Evolutionary conservation across 2,797 vertebrate genomes (phyloP).

Genomic region (Mallotus villosus): DNA sequence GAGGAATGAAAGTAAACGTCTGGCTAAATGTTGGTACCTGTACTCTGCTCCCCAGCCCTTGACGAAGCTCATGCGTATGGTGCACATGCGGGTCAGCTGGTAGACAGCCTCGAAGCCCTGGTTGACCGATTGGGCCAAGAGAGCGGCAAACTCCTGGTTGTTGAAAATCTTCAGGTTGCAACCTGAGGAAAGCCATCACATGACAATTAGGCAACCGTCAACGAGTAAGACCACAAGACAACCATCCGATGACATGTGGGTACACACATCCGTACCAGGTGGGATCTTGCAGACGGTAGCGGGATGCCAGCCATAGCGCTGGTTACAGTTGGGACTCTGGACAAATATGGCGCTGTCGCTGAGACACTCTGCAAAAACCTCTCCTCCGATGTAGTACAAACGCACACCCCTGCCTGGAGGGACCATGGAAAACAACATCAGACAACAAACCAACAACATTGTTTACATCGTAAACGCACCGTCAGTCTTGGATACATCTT

Average conservation of each 20-base stretch:
- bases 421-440: slow-evolving; percentile 20
- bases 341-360: slow-evolving; percentile 99
- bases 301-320: slow-evolving; percentile 98
- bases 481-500: neutral
- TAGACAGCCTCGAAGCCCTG: slow-evolving; percentile 98
- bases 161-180: slow-evolving; percentile 99
- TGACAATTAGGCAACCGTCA: slow-evolving; percentile 2
- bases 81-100: slow-evolving; percentile 98
- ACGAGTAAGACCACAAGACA: slow-evolving; percentile 4
- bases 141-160: slow-evolving; percentile 97
- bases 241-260: neutral
- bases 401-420: slow-evolving; percentile 90
- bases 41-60: slow-evolving; percentile 99
- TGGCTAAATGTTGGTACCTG: slow-evolving; percentile 76
- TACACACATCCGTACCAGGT: slow-evolving; percentile 75
- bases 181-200: slow-evolving; percentile 67
- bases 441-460: neutral
- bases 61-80: slow-evolving; percentile 99
- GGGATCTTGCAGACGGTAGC: slow-evolving; percentile 99
- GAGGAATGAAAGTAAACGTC: neutral
- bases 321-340: slow-evolving; percentile 99
- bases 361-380: slow-evolving; percentile 97
- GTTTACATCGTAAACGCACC: no score
- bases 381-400: slow-evolving; percentile 97
- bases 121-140: slow-evolving; percentile 96